Evolutionary conservation across 2,888 invertebrate species (phyloP).

Genomic region (Ophonus ardosiacus): DNA sequence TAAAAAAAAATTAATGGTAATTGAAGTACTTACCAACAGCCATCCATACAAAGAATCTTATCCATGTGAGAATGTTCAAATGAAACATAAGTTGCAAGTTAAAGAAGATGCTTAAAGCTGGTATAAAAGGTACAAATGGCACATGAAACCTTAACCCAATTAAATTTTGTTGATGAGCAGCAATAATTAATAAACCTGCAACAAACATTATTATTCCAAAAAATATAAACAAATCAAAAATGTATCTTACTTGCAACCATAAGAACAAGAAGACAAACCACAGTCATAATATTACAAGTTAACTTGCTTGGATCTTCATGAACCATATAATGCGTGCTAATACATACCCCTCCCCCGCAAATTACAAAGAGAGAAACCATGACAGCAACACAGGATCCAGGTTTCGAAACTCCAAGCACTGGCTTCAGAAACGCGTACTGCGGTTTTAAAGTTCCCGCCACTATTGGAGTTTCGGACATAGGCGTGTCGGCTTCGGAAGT

Average conservation of each 20-base stretch:
- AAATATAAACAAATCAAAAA: neutral
- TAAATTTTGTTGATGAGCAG: constrained; percentile 87
- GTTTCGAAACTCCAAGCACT: constrained; percentile 84
- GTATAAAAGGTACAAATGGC: constrained; percentile 88
- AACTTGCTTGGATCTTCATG: constrained; percentile 77
- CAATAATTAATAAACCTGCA: constrained; percentile 84
- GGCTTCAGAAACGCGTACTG: constrained; percentile 87
- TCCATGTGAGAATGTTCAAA: constrained; percentile 88
- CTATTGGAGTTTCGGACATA: constrained; percentile 73
- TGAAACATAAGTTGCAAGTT: constrained; percentile 92
- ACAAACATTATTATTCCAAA: constrained; percentile 20
- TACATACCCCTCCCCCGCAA: constrained; percentile 84
- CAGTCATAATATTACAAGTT: constrained; percentile 84
- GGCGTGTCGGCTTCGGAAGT: constrained; percentile 74
- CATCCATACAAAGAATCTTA: constrained; percentile 92
- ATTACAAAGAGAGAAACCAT: constrained; percentile 85
- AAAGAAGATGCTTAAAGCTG: constrained; percentile 87
- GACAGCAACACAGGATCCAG: constrained; percentile 85
- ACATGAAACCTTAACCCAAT: constrained; percentile 86
- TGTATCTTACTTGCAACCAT: constrained; percentile 81
- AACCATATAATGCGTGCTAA: constrained; percentile 80
- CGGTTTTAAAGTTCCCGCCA: constrained; percentile 87
- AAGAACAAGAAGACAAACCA: constrained; percentile 80
- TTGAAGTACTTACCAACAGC: constrained; percentile 80
- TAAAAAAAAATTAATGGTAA: neutral